These are phyloP conservation scores for Periophthalmus magnuspinnatus DNA, from an alignment of 2,797 vertebrate genomes.

Conservation along the genomic window DNA sequence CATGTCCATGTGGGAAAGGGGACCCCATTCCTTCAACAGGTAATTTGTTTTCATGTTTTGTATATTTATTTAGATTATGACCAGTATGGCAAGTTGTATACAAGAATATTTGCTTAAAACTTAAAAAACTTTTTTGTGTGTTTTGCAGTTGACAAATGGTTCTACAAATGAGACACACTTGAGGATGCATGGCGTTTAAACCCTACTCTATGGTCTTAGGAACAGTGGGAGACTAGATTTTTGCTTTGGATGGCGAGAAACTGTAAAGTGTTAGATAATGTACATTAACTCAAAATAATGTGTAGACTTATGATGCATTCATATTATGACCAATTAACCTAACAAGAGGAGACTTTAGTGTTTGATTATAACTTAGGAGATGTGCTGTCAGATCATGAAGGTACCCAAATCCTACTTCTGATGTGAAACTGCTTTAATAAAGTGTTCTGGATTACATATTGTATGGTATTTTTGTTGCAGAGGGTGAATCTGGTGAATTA, in stretches of 20 bases:
- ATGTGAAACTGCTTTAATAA: slow-evolving; percentile 69
- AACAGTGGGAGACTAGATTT: slow-evolving; percentile 20
- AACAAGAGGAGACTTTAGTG: too few relatives aligned
- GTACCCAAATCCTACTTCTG: slow-evolving; percentile 33
- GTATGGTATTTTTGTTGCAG: background rate
- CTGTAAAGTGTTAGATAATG: slow-evolving; percentile 22
- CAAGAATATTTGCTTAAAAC: background rate
- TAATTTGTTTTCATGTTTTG: slow-evolving; percentile 47
- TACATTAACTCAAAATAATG: slow-evolving; percentile 20
- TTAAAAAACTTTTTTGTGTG: background rate
- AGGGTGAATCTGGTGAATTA: background rate
- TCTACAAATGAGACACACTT: slow-evolving; percentile 81
- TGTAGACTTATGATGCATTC: slow-evolving; percentile 4
- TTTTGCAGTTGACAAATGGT: slow-evolving; percentile 89
- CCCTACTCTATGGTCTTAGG: slow-evolving; percentile 16
- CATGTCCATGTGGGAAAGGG: slow-evolving; percentile 77
- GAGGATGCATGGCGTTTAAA: slow-evolving; percentile 20
- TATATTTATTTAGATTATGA: background rate
- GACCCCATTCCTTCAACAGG: slow-evolving; percentile 83
- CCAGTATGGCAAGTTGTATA: background rate
- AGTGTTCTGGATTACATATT: slow-evolving; percentile 35
- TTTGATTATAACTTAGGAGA: too few relatives aligned
- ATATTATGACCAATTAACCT: slow-evolving; percentile 51
- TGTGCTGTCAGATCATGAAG: slow-evolving; percentile 38
- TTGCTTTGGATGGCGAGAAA: slow-evolving; percentile 17